Percentiles rank a stretch among this genome's conserved stretches.
phyloP scores from a whole-genome alignment of 2,113 vertebrate species.

The Pitta sordida region DNA sequence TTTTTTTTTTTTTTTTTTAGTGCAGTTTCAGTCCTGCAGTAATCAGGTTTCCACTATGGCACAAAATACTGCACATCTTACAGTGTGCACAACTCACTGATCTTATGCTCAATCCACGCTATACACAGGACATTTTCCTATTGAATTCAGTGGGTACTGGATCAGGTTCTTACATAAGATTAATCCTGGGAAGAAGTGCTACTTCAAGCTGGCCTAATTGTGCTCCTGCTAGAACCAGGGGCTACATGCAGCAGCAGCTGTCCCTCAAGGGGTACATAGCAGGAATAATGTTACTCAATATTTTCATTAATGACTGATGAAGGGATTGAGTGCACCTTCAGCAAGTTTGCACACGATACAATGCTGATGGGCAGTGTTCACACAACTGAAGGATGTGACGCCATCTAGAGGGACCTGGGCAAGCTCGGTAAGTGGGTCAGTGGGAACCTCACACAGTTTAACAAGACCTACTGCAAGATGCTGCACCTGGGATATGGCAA shows the following conservation, averaged over 20 bases:
- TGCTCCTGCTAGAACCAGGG: background rate
- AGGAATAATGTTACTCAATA: background rate
- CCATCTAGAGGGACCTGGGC: background rate
- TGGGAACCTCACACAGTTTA: background rate
- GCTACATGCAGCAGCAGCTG: background rate
- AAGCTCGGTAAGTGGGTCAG: fast-evolving
- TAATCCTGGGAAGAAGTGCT: background rate
- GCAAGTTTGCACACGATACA: background rate
- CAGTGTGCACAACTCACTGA: background rate
- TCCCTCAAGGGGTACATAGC: background rate
- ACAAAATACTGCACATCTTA: background rate
- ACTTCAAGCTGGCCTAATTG: background rate
- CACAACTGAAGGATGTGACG: background rate
- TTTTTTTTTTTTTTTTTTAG: background rate
- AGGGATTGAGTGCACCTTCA: background rate
- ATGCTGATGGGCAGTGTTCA: background rate
- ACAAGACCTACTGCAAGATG: background rate
- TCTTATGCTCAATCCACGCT: background rate
- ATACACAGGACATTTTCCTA: background rate
- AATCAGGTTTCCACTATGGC: background rate
- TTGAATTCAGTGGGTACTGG: background rate
- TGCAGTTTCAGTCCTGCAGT: background rate
- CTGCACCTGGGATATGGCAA: background rate
- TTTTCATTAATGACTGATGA: background rate
- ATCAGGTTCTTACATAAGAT: background rate